Conservation (phyloP, 92 coral and sea anemone species). For the Umimayanthus chanpuru region DNA sequence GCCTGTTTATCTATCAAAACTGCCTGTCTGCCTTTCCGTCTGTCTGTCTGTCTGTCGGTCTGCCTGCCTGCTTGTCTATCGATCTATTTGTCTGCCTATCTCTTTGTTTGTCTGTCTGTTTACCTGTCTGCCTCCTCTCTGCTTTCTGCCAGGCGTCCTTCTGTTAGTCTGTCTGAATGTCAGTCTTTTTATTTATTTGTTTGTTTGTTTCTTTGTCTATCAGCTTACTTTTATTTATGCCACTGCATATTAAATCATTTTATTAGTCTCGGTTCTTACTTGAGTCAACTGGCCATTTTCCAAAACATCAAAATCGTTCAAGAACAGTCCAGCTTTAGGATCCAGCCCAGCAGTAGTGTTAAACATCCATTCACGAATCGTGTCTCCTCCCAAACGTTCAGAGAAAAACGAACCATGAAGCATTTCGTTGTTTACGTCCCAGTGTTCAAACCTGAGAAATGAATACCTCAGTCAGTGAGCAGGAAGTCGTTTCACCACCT, state of each 20-base stretch:
- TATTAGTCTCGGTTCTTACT: constrained; percentile 39
- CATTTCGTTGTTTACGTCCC: constrained; percentile 94
- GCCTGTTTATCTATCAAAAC: no score
- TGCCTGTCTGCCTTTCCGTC: no score
- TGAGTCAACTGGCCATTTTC: constrained; percentile 78
- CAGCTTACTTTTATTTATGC: not conserved
- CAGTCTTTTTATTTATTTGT: not conserved
- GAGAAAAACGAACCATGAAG: constrained; percentile 82
- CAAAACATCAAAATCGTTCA: constrained; percentile 84
- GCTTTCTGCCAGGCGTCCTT: no score
- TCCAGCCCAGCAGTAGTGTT: constrained; percentile 59
- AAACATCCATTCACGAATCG: constrained; percentile 88
- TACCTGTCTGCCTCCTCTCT: no score
- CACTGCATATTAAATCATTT: not conserved
- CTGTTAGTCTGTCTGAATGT: no score
- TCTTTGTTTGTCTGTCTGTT: no score
- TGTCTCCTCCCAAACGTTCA: constrained; percentile 59
- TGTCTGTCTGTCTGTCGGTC: no score
- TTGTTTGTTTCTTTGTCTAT: not conserved
- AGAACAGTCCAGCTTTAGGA: constrained; percentile 71
- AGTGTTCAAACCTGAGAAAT: constrained; percentile 65
- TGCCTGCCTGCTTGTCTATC: no score
- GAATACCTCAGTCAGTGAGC: not conserved
- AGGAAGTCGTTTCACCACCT: not conserved
- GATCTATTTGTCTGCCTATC: no score